Evolutionary conservation across 1,140 invertebrate genomes (phyloP), one percentile per base, ranked within the genome.

Genomic region (Mesaphorura yosii): DNA sequence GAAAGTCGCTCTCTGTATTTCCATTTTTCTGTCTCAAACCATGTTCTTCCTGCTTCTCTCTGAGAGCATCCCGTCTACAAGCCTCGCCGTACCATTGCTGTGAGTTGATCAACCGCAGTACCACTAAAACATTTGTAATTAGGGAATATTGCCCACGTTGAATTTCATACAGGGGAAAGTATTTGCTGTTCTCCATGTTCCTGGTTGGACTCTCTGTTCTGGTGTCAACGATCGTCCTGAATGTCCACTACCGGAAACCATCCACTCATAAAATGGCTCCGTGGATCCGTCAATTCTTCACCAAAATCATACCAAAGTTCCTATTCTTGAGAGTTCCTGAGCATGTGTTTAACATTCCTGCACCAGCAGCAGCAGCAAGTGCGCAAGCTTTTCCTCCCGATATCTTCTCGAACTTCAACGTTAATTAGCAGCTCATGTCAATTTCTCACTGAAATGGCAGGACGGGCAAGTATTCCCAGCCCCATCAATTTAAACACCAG

Each of bases 21-120:
- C 92, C 60, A 98, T 99, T 64, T 78, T 99, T 0, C 79, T 99
- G 17, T 98, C 96, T 1, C 86, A 98, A 68, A 98, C 93, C 14
- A 97, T 99, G 81, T 99, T 99, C 73, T 98, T 99, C 74, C 73
- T 99, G 55, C 80, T 99, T 5, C 88, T 99, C 64, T 94, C 87
- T 0, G 89, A 94, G 75, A 95, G 98, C 63, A 98, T 98, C 71
- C 96, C 96, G 1, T 95, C 95, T 0, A 99, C 95, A 1, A 98
- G 93, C 3, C 72, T 98, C 38, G 93, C 94, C 0, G 74, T 99
- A 27, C 95, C 96, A 5, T 73, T 99, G 3, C 78, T 99, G 15
- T n/a, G n/a, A n/a, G n/a, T n/a, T n/a, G n/a, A n/a, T n/a, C n/a
- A n/a, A n/a, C n/a, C n/a, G n/a, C n/a, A n/a, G n/a, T n/a, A n/a